These are phyloP conservation scores for Psix sp. DNA, from an alignment of 1,140 invertebrate species.

Conservation along the genomic window DNA sequence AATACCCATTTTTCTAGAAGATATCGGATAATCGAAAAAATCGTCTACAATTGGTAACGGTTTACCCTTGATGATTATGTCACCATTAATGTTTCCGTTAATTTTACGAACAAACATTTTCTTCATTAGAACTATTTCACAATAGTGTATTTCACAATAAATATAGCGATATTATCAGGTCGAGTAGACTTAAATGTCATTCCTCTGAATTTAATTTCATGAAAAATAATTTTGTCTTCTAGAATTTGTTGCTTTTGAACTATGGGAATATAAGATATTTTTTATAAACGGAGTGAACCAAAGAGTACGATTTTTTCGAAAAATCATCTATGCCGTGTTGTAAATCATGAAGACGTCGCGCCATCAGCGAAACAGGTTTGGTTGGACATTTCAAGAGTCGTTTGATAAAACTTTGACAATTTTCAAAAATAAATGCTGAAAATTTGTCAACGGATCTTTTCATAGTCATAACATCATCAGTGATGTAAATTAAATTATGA, in stretches of 20 bases:
- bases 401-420: conserved; percentile 1
- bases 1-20: not conserved
- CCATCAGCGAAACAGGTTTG: not conserved
- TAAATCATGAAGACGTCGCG: not conserved
- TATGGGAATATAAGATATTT: not conserved
- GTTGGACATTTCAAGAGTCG: not conserved
- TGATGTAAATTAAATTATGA: conserved; percentile 27
- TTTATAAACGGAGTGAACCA: not conserved
- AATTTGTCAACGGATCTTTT: not conserved
- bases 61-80: not conserved
- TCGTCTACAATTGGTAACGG: not conserved
- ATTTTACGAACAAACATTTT: conserved; percentile 1
- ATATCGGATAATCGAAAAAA: not conserved
- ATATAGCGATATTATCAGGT: not conserved
- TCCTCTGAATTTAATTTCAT: not conserved
- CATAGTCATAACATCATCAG: conserved; percentile 1
- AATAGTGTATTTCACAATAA: too few species aligned
- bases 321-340: not conserved
- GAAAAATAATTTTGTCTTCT: too few species aligned
- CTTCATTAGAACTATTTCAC: not conserved
- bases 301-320: not conserved
- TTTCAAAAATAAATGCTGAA: too few species aligned
- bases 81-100: not conserved
- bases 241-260: not conserved
- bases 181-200: not conserved